Conservation (phyloP, 2,113 vertebrate species). For the Epinephelus cyanopodus region DNA sequence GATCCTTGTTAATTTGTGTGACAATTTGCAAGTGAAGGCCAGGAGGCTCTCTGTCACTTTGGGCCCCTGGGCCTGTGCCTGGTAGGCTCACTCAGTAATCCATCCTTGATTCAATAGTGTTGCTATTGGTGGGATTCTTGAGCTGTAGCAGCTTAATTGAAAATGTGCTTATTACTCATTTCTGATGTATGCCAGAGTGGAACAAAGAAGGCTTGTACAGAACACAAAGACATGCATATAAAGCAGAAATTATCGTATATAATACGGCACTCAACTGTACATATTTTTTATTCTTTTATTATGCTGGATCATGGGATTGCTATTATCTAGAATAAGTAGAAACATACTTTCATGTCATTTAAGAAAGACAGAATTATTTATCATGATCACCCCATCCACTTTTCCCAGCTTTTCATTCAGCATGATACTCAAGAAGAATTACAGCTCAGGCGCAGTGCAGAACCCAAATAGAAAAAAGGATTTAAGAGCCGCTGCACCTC, state of each 20-base stretch:
- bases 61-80: no score
- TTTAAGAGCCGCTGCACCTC: conserved; percentile 20
- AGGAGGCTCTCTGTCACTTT: no score
- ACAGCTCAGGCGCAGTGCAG: background rate
- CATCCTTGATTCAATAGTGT: background rate
- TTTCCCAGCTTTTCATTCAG: conserved; percentile 23
- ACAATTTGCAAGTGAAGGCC: no score
- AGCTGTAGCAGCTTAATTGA: background rate
- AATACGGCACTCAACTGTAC: background rate
- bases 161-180: background rate
- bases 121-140: background rate
- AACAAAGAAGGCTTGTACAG: background rate
- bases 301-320: conserved; percentile 15
- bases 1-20: no score
- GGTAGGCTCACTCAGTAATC: no score
- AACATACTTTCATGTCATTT: background rate
- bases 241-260: background rate
- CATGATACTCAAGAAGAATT: background rate
- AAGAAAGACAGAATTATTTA: conserved; percentile 18
- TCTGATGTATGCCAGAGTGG: background rate
- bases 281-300: conserved; percentile 1
- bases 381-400: background rate
- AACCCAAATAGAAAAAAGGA: conserved; percentile 9
- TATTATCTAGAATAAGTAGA: conserved; percentile 3
- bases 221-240: background rate